Base-by-base conservation (phyloP, 1,140 invertebrate species). In the Apis cerana region DNA sequence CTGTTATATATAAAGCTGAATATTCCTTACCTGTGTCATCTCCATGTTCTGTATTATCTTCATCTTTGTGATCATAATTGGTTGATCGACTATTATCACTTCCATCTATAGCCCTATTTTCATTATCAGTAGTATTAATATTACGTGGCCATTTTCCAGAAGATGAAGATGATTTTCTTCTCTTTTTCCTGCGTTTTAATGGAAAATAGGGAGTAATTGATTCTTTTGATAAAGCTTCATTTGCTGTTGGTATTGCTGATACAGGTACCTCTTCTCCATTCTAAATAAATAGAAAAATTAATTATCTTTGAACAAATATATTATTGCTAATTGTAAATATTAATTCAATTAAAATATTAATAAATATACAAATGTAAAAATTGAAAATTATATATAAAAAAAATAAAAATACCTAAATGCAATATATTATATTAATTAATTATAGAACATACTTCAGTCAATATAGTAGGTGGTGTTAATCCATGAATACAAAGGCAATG, bases 401-500 rank as follows among this genome's bases (percentile, higher is more conserved):
- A 23, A 21, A 56, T 62, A 27, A 56, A n/a, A 56, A 54, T 54
- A 62, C 54, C 21, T 82, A 33, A 21, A 48, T n/a, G 48, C 21
- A 52, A 19, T 52, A n/a, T 17, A n/a, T 27, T 23, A 15, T 64
- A 13, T 13, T 58, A 59, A 52, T 17, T 43, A 15, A 23, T 59
- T 23, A n/a, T 15, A 21, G 75, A 17, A 89, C 83, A 90, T 94
- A 91, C 95, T 87, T 94, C 95, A 83, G 92, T 95, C 86, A 94
- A 88, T 91, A 94, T 91, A 48, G 93, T 92, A 50, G 94, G 94
- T 59, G 95, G 95, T 17, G 95, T 94, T 75, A 96, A 86, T 27
- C 95, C 95, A 87, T 96, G 95, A 76, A 96, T 96, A 84, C 95
- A 95, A 56, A 96, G 92, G 85, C 95, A 96, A 85, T 96, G 95